Evolutionary conservation across 2,888 invertebrate species (phyloP).

Genomic region (Osmoderma eremita): DNA sequence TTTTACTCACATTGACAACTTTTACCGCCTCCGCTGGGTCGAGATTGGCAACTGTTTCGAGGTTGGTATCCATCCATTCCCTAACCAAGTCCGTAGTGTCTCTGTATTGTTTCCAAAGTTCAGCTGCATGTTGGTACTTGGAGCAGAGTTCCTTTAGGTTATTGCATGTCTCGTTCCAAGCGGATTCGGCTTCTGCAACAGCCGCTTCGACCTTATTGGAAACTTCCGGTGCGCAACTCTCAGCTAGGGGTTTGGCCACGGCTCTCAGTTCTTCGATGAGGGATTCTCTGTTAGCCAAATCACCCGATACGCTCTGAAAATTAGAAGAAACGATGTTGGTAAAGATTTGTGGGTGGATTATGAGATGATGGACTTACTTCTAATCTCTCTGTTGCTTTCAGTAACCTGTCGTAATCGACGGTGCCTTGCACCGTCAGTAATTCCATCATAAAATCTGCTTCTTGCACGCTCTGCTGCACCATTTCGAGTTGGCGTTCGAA

Average conservation of each 20-base stretch:
- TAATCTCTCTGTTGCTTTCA: constrained; percentile 84
- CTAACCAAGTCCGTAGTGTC: constrained; percentile 82
- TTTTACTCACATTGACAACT: constrained; percentile 74
- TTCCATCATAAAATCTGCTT: constrained; percentile 90
- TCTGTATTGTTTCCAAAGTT: constrained; percentile 82
- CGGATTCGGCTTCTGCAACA: constrained; percentile 80
- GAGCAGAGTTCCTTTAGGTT: constrained; percentile 80
- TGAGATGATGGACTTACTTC: constrained; percentile 72
- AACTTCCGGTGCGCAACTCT: constrained; percentile 75
- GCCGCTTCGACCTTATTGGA: constrained; percentile 78
- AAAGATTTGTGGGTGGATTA: neutral
- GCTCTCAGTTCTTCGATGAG: constrained; percentile 76
- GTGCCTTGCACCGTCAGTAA: constrained; percentile 84
- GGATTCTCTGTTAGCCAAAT: constrained; percentile 78
- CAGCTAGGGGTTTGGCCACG: constrained; percentile 78
- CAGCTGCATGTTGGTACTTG: constrained; percentile 83
- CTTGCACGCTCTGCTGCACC: constrained; percentile 84
- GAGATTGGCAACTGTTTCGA: constrained; percentile 76
- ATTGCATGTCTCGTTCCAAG: constrained; percentile 83
- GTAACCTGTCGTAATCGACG: constrained; percentile 83
- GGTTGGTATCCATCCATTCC: constrained; percentile 80
- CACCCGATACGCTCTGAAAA: constrained; percentile 78
- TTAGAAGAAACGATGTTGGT: neutral
- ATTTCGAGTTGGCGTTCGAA: constrained; percentile 82
- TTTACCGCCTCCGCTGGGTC: constrained; percentile 77